A percentile compares a stretch with the other conserved stretches of the same genome.
Evolutionary conservation across 2,888 invertebrate species (phyloP).

Genomic region (Perdita meconis): DNA sequence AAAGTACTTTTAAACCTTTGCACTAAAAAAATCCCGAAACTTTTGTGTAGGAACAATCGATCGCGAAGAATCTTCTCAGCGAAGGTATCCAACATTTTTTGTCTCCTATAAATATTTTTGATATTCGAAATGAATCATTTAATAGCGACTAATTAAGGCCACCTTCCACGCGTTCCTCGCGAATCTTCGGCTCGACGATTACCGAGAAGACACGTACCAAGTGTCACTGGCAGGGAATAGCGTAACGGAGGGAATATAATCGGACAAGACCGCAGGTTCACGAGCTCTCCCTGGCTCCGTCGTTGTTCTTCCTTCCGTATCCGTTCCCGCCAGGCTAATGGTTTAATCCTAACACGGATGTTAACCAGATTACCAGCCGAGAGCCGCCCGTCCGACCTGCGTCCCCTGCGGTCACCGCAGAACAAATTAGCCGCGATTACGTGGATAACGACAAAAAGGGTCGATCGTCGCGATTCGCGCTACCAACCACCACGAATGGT

Average conservation of each 20-base stretch:
- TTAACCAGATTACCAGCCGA: constrained; percentile 78
- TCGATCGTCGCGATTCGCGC: constrained; percentile 65
- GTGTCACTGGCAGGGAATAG: constrained; percentile 30
- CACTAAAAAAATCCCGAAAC: too few species aligned
- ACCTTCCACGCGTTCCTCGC: too few species aligned
- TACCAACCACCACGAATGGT: constrained; percentile 54
- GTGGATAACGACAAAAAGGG: constrained; percentile 73
- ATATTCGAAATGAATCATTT: too few species aligned
- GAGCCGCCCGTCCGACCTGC: constrained; percentile 46
- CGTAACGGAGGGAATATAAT: constrained; percentile 64
- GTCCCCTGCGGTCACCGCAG: constrained; percentile 71
- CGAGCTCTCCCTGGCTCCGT: constrained; percentile 4
- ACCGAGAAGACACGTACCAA: constrained; percentile 22
- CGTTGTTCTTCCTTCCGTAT: constrained; percentile 37
- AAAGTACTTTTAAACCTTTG: too few species aligned
- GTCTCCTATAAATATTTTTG: too few species aligned
- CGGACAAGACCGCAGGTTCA: constrained; percentile 58
- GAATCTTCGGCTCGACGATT: neutral
- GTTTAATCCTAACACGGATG: constrained; percentile 79
- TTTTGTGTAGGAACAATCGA: too few species aligned
- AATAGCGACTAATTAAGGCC: too few species aligned
- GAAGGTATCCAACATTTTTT: too few species aligned
- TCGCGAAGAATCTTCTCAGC: too few species aligned
- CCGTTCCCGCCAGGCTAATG: constrained; percentile 66
- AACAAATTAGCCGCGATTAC: constrained; percentile 81